Base-by-base conservation (phyloP, 1,140 invertebrate species). In the Littorina saxatilis region DNA sequence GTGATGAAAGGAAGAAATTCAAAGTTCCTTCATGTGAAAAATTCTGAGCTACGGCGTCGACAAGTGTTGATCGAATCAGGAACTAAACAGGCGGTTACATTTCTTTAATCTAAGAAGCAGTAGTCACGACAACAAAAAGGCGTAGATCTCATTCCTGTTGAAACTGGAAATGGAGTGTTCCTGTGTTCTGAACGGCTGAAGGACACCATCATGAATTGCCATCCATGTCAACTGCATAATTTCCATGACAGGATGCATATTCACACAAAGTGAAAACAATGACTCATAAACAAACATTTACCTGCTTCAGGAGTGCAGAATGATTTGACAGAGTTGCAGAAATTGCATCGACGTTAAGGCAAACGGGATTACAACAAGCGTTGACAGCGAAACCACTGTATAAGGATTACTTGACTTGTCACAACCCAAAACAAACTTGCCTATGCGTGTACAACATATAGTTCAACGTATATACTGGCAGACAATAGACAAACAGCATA, bases 321-420 rank as follows among this genome's bases (percentile, higher is more conserved):
- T 7, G 4, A 5, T 23, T 23, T 23, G 20, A 29, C 5, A 23
- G 20, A 29, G 20, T 23, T n/a, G 20, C 9, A 61, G 27, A 61
- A 61, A 61, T 61, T 29, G 4, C 58, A 61, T 61, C 27, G 58
- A 61, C 58, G 27, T 13, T 61, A 23, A 61, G n/a, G n/a, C 58
- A 61, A 61, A 29, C 27, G 58, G 58, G 58, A 61, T 61, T 23
- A 23, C 58, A n/a, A n/a, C n/a, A 61, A 61, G 23, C 58, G 58
- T 61, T 61, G 58, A 61, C 58, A 61, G 20, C 58, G 58, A 61
- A 61, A 61, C n/a, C n/a, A n/a, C 58, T 61, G 58, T 61, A 23
- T n/a, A 61, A 13, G 58, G 58, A 61, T 61, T 61, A 11, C 58
- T n/a, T 13, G 7, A 9, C 58, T 23, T 29, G 27, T 29, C 20